Base-by-base conservation (phyloP, 2,113 vertebrate species). In the Phrynocephalus versicolor region DNA sequence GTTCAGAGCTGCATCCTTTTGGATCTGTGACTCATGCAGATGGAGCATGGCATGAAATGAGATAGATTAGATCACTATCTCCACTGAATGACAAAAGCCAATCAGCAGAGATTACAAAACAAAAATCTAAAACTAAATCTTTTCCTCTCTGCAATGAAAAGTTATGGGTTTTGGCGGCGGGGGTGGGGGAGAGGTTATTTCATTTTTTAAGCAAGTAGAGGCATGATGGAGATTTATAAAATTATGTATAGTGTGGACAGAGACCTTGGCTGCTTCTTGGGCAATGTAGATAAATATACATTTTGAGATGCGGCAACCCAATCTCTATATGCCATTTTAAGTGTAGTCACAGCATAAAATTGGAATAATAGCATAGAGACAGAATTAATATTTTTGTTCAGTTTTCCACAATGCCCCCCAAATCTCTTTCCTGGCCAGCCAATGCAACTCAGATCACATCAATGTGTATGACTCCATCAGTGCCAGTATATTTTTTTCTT, bases 1-100 rank as follows among this genome's bases (percentile, higher is more conserved):
- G 73, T n/a, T n/a, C n/a, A n/a, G 37, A 0, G 0, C 37, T 62
- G 1, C 6, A 69, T 21, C n/a, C 55, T 79, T 74, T 33, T 67
- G 57, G 21, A 37, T 25, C 58, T 79, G 58, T 80, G 73, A 81
- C 30, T 81, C n/a, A 41, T 0, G 2, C 65, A 45, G 21, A 14
- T 2, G 67, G 0, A 19, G 25, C 4, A 0, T 8, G 35, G 23
- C 0, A 2, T 7, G 79, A 60, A 58, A 81, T 1, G 0, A 3
- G 39, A 80, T 51, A 60, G 51, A 81, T 1, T 0, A 3, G 39
- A 80, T 51, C 1, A 72, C 62, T 39, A 79, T 85, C 81, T 25
- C 62, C 0, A 8, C 3, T 1, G 0, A 8, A 55, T 78, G 51
- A 45, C 35, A 12, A 41, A 65, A 73, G 57, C 79, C 75, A 80